Conservation (phyloP, 2,888 invertebrate genomes). For the Xylota sylvarum region DNA sequence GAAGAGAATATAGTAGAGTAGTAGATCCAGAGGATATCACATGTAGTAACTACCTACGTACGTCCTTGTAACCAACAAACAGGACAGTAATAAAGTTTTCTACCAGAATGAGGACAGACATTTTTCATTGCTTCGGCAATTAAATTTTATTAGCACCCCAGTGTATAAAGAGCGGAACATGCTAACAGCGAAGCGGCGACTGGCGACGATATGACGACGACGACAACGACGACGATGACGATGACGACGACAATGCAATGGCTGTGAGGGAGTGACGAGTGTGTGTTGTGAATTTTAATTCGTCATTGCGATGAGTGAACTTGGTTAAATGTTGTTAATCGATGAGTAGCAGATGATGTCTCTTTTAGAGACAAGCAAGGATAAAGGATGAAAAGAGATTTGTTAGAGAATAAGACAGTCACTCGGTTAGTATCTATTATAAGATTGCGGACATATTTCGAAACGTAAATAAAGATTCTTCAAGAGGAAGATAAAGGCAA, state of each 20-base stretch:
- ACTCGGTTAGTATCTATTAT: no score
- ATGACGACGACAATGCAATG: background rate
- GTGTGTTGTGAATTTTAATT: slow-evolving; percentile 62
- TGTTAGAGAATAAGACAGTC: no score
- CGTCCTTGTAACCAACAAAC: slow-evolving; percentile 44
- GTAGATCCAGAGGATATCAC: slow-evolving; percentile 26
- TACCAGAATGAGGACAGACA: slow-evolving; percentile 69
- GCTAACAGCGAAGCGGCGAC: slow-evolving; percentile 3
- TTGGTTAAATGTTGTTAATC: slow-evolving; percentile 62
- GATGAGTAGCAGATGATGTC: slow-evolving; percentile 50
- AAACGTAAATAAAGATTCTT: no score
- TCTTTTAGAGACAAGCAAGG: background rate
- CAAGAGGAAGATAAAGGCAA: no score
- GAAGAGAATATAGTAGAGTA: background rate
- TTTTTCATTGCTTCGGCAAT: slow-evolving; percentile 76
- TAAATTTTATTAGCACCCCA: slow-evolving; percentile 70
- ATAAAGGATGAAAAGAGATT: no score
- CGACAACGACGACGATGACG: background rate
- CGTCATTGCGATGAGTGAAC: slow-evolving; percentile 35
- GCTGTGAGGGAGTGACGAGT: no score
- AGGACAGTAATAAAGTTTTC: slow-evolving; percentile 74
- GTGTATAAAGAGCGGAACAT: slow-evolving; percentile 56
- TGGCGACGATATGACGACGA: background rate
- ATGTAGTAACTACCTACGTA: background rate
- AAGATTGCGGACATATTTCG: no score